Evolutionary conservation across 2,888 invertebrate genomes (phyloP), one percentile per base, ranked within the genome.

Genomic region (Disparrhopalites patrizii): DNA sequence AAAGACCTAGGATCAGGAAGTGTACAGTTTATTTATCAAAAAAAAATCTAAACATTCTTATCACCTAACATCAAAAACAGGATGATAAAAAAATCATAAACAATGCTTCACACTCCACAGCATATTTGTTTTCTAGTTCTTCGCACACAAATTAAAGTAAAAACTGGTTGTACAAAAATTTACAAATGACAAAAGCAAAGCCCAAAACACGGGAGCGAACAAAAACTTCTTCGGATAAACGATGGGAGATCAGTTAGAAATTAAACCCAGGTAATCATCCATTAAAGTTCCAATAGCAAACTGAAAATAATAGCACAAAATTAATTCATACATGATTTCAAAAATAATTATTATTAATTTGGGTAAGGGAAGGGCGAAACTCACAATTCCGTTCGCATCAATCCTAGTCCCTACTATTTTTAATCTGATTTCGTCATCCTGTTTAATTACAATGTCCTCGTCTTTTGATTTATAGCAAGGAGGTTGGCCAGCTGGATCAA

Each of bases 371-470:
- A n/a, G n/a, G n/a, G n/a, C n/a, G n/a, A n/a, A 27, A 86, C 91
- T 89, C 83, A 95, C 94, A 81, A 99, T 99, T 80, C 99, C 99
- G 63, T 92, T 92, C 3, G 99, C 98, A 81, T 99, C 99, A 0
- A 99, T 97, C 78, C 99, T 85, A 0, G 97, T 98, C 64, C 99
- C 99, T 31, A 99, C 98, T 78, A 99, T 95, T 84, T 98, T 99
- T 66, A 99, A 82, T 79, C 99, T 84, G 77, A 98, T 97, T 80
- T 96, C 96, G 81, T 97, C 96, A 80, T 97, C 97, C 68, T 93
- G 92, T 78, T 94, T 93, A 76, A 98, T 98, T 4, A 96, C 93
- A 67, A 94, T 90, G 81, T 96, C 96, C 80, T 98, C 97, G 81
- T 97, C 95, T 82, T 95, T 93, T 23, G 94, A 95, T 82, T 97